phyloP scores from a whole-genome alignment of 2,797 vertebrate species.

The Morus bassanus region DNA sequence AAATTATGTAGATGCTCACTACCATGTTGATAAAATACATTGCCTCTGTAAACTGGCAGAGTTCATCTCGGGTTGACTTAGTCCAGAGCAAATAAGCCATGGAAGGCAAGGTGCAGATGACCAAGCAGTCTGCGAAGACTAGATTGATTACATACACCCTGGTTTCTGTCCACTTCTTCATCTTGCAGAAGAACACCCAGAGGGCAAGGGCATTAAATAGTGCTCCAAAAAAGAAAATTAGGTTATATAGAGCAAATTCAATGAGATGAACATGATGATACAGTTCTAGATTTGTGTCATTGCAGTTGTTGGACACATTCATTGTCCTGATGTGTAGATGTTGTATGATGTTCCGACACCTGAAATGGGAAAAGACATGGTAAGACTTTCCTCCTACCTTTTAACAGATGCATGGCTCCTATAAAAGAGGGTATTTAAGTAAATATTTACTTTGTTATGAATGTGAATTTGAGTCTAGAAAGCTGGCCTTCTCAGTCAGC shows the following conservation, averaged over 20 bases:
- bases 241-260: constrained; percentile 7
- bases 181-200: constrained; percentile 62
- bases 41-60: constrained; percentile 17
- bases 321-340: not conserved
- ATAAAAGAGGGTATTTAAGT: not conserved
- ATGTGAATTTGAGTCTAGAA: not conserved
- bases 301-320: not conserved
- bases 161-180: constrained; percentile 64
- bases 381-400: not conserved
- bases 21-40: constrained; percentile 69
- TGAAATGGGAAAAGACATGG: not conserved
- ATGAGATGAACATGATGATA: not conserved
- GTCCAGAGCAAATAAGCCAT: constrained; percentile 54
- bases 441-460: not conserved
- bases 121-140: constrained; percentile 61
- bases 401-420: not conserved
- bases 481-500: not conserved
- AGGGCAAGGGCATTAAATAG: constrained; percentile 53
- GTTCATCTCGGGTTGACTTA: not conserved
- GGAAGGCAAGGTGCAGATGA: constrained; percentile 80
- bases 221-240: constrained; percentile 51
- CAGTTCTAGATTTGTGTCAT: not conserved
- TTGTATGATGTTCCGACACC: not conserved
- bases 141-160: constrained; percentile 62
- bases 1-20: constrained; percentile 69